phyloP scores from a whole-genome alignment of 2,888 invertebrate genomes.

The Serrognathus titanus region DNA sequence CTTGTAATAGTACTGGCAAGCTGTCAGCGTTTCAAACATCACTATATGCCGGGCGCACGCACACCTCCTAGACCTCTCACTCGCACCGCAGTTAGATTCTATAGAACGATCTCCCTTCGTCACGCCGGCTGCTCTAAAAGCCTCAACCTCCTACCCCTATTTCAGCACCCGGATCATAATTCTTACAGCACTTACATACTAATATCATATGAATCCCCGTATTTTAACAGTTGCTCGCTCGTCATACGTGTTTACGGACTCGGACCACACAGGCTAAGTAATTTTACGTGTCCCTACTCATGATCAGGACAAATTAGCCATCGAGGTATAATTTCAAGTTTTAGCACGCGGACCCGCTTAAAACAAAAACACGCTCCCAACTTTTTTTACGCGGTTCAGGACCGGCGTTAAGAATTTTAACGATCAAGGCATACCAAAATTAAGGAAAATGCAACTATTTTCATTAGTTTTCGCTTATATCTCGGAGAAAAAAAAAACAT shows the following conservation, averaged over 20 bases:
- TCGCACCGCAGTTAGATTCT: conserved; percentile 35
- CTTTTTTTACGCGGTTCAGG: too few relatives aligned
- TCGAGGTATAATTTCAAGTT: conserved; percentile 20
- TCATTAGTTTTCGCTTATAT: too few relatives aligned
- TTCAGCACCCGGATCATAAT: conserved; percentile 45
- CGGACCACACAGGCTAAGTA: conserved; percentile 37
- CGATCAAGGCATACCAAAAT: too few relatives aligned
- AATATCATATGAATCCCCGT: conserved; percentile 24
- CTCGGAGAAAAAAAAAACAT: too few relatives aligned
- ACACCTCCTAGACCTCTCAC: conserved; percentile 39
- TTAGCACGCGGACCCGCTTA: background rate
- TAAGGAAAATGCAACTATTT: too few relatives aligned
- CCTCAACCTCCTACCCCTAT: conserved; percentile 48
- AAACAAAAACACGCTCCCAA: too few relatives aligned
- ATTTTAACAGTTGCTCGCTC: conserved; percentile 20
- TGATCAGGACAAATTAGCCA: conserved; percentile 43
- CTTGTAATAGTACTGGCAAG: conserved; percentile 50
- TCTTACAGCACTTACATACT: conserved; percentile 41
- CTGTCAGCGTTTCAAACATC: conserved; percentile 54
- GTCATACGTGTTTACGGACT: conserved; percentile 22
- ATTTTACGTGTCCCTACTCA: conserved; percentile 40
- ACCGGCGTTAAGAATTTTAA: too few relatives aligned
- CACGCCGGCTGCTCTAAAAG: conserved; percentile 42
- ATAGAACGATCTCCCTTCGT: conserved; percentile 35
- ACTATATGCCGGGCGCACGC: conserved; percentile 49